phyloP scores from a whole-genome alignment of 2,888 invertebrate species.

The Polymixis lichenea region DNA sequence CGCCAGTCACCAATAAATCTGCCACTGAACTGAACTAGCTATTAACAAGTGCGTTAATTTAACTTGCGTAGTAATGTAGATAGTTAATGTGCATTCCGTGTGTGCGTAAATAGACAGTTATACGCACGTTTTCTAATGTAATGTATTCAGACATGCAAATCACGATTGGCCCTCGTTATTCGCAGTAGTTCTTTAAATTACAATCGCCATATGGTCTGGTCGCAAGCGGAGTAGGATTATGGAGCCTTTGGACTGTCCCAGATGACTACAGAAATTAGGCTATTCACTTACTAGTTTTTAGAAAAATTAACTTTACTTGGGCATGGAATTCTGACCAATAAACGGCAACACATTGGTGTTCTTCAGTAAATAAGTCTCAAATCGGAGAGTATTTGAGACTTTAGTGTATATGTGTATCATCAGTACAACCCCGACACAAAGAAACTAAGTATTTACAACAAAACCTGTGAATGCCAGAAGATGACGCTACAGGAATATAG shows the following conservation, averaged over 20 bases:
- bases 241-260: background rate
- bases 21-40: slow-evolving; percentile 11
- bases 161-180: slow-evolving; percentile 48
- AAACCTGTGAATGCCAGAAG: slow-evolving; percentile 23
- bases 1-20: slow-evolving; percentile 36
- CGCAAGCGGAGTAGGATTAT: background rate
- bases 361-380: too few species aligned
- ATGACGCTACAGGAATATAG: slow-evolving; percentile 50
- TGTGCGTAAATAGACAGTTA: slow-evolving; percentile 55
- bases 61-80: slow-evolving; percentile 32
- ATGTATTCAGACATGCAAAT: slow-evolving; percentile 57
- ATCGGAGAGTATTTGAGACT: too few species aligned
- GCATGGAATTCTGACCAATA: background rate
- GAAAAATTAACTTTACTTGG: background rate
- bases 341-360: background rate
- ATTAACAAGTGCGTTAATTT: slow-evolving; percentile 26
- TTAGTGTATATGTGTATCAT: background rate
- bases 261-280: background rate
- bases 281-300: background rate
- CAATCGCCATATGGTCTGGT: slow-evolving; percentile 25
- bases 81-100: slow-evolving; percentile 48
- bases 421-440: slow-evolving; percentile 15
- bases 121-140: slow-evolving; percentile 53
- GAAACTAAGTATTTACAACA: background rate
- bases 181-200: slow-evolving; percentile 48